Conservation (phyloP, 2,888 invertebrate genomes). For the Tribolium freemani region DNA sequence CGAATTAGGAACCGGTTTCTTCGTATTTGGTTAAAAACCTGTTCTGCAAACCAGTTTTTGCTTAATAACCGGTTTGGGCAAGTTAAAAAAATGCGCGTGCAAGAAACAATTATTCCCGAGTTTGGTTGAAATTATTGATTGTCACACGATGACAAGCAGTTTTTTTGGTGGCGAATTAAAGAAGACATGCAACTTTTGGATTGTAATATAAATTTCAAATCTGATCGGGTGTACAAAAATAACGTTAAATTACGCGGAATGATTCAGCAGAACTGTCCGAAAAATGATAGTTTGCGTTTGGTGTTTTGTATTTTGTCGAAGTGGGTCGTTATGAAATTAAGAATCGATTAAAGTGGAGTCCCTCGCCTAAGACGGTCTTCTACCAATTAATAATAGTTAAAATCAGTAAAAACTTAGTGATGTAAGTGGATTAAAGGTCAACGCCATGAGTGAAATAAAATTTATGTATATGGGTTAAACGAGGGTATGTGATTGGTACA, state of each 20-base stretch:
- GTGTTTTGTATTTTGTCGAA: constrained; percentile 1
- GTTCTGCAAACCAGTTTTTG: no score
- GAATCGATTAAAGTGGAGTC: constrained; percentile 10
- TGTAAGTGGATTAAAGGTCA: constrained; percentile 48
- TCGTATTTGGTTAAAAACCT: no score
- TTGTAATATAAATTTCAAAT: not conserved
- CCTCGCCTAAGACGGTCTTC: not conserved
- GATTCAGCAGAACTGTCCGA: constrained; percentile 9
- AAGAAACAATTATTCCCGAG: no score
- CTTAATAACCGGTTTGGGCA: no score
- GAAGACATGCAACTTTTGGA: not conserved
- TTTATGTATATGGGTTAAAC: constrained; percentile 51
- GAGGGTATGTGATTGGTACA: constrained; percentile 48
- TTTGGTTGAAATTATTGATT: no score
- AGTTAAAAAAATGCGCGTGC: no score
- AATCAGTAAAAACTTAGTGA: constrained; percentile 39
- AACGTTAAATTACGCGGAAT: constrained; percentile 10
- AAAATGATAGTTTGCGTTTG: not conserved
- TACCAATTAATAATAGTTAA: constrained; percentile 35
- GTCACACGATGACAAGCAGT: not conserved
- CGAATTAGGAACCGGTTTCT: no score
- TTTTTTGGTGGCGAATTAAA: not conserved
- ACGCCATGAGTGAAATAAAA: constrained; percentile 49
- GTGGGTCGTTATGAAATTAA: constrained; percentile 29
- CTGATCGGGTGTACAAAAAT: constrained; percentile 6